These are phyloP conservation scores for Caenorhabditis angaria DNA, from an alignment of 2,888 invertebrate species.

Conservation along the genomic window DNA sequence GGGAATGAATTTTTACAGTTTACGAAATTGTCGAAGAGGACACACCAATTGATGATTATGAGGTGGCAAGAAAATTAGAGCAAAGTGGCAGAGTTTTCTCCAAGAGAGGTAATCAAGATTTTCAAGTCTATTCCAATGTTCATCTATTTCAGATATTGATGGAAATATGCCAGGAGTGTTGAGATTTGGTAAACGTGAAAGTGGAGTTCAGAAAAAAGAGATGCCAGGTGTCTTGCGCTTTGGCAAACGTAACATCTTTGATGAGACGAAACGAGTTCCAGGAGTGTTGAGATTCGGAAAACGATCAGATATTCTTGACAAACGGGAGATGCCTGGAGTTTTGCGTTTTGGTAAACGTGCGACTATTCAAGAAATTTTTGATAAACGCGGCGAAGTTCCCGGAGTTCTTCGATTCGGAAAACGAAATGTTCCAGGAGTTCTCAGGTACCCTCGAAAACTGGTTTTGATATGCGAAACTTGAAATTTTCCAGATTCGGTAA, in stretches of 20 bases:
- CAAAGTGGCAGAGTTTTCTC: conserved; percentile 36
- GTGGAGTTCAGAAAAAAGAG: conserved; percentile 51
- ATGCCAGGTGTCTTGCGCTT: conserved; percentile 55
- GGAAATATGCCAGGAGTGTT: conserved; percentile 68
- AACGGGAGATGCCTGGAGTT: conserved; percentile 52
- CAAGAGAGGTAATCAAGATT: conserved; percentile 30
- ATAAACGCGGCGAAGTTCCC: conserved; percentile 44
- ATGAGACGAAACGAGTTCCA: conserved; percentile 58
- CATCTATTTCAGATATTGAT: conserved; percentile 46
- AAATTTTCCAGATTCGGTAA: conserved; percentile 48
- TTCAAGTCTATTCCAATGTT: background rate
- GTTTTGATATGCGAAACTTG: background rate
- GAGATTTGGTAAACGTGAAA: conserved; percentile 64
- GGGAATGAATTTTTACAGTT: conserved; percentile 20
- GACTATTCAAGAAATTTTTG: conserved; percentile 31
- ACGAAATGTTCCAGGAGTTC: conserved; percentile 54
- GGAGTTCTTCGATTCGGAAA: conserved; percentile 59
- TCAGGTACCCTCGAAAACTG: conserved; percentile 36
- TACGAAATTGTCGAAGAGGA: conserved; percentile 46
- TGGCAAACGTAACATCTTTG: conserved; percentile 48
- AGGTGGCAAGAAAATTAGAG: conserved; percentile 28
- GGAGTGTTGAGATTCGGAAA: conserved; percentile 58
- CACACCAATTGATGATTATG: conserved; percentile 37
- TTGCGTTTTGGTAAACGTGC: conserved; percentile 41
- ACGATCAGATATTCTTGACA: conserved; percentile 41